Evolutionary conservation across 2,113 vertebrate species (phyloP), one percentile per base, ranked within the genome.

Genomic region (Neogobius melanostomus): DNA sequence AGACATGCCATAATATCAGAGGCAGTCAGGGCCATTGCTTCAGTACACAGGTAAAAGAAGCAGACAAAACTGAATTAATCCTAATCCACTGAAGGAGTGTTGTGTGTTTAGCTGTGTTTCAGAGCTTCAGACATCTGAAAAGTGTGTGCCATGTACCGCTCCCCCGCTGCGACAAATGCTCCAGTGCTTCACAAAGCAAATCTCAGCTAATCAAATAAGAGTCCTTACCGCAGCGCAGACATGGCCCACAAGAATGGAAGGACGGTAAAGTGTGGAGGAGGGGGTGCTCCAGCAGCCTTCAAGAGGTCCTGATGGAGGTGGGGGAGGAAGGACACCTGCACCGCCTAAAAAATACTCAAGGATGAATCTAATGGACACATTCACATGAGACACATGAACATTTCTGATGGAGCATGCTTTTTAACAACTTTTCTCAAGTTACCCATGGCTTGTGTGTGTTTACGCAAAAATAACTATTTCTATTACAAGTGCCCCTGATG

Each of bases 121-220:
- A 57, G 44, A 74, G 56, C 75, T 67, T 69, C n/a, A 43, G 10
- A 7, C 75, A 72, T 75, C 59, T 4, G 12, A 79, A 77, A 80
- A 77, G 72, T 85, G 82, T 77, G 47, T 71, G 69, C 54, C 66
- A 71, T 83, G 68, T 65, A 36, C 66, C 21, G 77, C 72, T 83
- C 81, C 82, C 85, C 81, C 9, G 51, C 66, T 80, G 84, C 85
- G 80, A 65, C 85, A 81, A 89, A 85, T 72, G 82, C 87, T 84
- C 73, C 74, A 53, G 69, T 57, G 86, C 79, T 80, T 85, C 88
- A 86, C 82, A 85, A 88, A 88, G 83, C 82, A 86, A 89, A 91
- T 88, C 56, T 66, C 86, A 88, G 85, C 88, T 89, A 87, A 88
- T 89, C 89, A 88, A 88, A 89, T 87, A 87, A 86, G 84, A 84